Conservation (phyloP, 2,113 vertebrate genomes). For the Phainopepla nitens region DNA sequence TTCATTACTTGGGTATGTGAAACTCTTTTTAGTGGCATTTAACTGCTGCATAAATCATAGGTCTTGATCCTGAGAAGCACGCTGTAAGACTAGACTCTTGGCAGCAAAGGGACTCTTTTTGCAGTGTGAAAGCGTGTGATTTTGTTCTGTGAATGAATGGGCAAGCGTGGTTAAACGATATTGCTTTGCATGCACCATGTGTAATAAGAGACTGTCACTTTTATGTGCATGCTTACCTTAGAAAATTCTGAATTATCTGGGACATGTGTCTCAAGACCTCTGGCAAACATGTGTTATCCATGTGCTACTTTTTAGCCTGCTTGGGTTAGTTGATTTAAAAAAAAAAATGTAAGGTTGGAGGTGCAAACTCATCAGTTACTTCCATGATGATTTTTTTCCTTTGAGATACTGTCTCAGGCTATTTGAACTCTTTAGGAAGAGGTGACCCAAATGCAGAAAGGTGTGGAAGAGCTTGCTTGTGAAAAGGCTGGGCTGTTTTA, state of each 20-base stretch:
- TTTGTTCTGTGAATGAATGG: neutral
- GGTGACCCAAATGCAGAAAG: neutral
- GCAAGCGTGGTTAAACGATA: fast-evolving
- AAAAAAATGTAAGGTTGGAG: neutral
- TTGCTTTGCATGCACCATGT: neutral
- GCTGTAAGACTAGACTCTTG: neutral
- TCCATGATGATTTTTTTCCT: neutral
- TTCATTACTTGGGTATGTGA: neutral
- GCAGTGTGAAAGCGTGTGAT: neutral
- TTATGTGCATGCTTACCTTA: neutral
- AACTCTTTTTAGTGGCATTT: neutral
- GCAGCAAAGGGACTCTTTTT: neutral
- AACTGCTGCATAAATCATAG: neutral
- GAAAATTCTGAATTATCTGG: neutral
- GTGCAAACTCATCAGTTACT: neutral
- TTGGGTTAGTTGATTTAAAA: neutral
- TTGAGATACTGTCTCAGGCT: neutral
- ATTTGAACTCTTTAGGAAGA: neutral
- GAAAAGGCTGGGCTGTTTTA: neutral
- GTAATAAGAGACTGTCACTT: neutral
- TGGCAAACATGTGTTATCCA: fast-evolving
- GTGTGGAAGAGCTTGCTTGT: neutral
- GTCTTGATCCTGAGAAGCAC: neutral
- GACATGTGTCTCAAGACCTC: neutral
- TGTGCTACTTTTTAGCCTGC: neutral